Evolutionary conservation across 1,140 invertebrate species (phyloP).

Genomic region (Phocides pigmalion): DNA sequence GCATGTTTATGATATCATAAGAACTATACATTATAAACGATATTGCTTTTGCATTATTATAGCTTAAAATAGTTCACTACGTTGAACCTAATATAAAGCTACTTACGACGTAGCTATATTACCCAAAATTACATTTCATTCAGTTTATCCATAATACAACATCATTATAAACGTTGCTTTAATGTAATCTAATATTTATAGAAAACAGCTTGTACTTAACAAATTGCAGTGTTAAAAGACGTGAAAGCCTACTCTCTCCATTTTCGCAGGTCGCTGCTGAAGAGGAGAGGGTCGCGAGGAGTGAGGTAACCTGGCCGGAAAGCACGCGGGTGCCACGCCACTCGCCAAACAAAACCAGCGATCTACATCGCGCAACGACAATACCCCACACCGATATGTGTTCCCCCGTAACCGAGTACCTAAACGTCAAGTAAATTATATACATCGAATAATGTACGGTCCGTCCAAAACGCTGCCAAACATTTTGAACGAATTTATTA

Average conservation of each 20-base stretch:
- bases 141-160: background rate
- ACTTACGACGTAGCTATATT: background rate
- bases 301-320: slow-evolving; percentile 80
- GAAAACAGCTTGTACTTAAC: background rate
- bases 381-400: slow-evolving; percentile 61
- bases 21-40: too few species aligned
- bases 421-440: slow-evolving; percentile 57
- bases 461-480: slow-evolving; percentile 80
- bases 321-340: slow-evolving; percentile 23
- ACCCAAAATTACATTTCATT: background rate
- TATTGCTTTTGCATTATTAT: too few species aligned
- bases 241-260: slow-evolving; percentile 75
- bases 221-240: slow-evolving; percentile 57
- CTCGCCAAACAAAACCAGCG: slow-evolving; percentile 22
- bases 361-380: slow-evolving; percentile 38
- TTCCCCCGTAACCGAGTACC: slow-evolving; percentile 62
- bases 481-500: slow-evolving; percentile 76
- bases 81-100: background rate
- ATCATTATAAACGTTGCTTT: background rate
- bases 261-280: slow-evolving; percentile 82
- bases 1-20: too few species aligned
- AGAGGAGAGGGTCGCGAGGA: slow-evolving; percentile 68
- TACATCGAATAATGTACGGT: slow-evolving; percentile 78
- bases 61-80: background rate
- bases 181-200: background rate